Conservation (phyloP, 2,797 vertebrate species). For the Anguilla marmorata region DNA sequence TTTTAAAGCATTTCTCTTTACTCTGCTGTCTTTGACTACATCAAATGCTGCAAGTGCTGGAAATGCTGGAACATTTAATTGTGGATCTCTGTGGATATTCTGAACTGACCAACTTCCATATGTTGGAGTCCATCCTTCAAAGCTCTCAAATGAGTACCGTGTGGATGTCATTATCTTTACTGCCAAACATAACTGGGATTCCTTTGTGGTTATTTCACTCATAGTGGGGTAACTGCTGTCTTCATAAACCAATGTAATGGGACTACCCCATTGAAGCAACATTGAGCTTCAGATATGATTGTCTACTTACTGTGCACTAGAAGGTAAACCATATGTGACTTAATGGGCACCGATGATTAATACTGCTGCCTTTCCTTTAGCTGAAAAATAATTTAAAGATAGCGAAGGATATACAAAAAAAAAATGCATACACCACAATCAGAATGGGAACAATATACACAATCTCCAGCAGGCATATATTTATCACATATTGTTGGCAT, state of each 20-base stretch:
- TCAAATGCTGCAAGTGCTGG: neutral
- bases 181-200: neutral
- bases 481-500: no score
- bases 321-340: neutral
- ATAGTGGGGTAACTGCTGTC: neutral
- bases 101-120: neutral
- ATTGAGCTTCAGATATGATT: neutral
- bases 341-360: neutral
- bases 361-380: neutral
- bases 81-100: neutral
- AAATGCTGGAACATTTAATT: neutral
- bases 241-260: neutral
- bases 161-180: neutral
- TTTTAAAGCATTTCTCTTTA: neutral
- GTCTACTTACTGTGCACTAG: neutral
- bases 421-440: neutral
- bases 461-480: no score
- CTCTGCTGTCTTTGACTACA: neutral
- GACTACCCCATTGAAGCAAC: slow-evolving; percentile 4
- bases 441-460: neutral
- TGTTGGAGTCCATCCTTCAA: neutral
- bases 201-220: neutral
- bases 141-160: neutral
- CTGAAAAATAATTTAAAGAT: neutral
- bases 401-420: neutral